These are phyloP conservation scores for Pitangus sulphuratus DNA, from an alignment of 2,797 vertebrate genomes.

Conservation along the genomic window DNA sequence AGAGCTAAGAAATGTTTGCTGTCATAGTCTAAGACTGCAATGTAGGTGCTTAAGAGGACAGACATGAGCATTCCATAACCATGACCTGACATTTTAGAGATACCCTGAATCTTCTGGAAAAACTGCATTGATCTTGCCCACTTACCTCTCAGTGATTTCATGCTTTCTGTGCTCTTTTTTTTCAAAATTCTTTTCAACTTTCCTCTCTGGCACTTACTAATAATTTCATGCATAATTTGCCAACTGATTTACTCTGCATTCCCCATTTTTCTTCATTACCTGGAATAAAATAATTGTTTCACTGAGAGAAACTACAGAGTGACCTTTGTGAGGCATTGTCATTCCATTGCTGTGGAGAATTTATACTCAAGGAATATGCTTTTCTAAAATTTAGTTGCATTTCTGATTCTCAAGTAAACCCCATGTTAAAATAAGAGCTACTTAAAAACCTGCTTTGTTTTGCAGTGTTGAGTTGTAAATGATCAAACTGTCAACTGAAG, in stretches of 20 bases:
- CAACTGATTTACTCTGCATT: background rate
- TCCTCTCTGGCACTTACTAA: background rate
- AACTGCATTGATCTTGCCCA: background rate
- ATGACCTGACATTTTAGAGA: background rate
- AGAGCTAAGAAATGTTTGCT: background rate
- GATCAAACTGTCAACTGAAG: background rate
- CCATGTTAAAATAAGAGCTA: background rate
- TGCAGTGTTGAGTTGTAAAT: background rate
- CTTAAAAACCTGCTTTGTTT: background rate
- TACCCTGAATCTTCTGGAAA: background rate
- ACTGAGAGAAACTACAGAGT: background rate
- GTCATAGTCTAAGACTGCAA: background rate
- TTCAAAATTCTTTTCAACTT: background rate
- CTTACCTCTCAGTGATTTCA: background rate
- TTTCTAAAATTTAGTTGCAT: background rate
- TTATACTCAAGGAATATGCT: background rate
- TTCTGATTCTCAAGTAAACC: background rate
- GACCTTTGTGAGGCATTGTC: background rate
- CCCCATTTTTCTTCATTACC: background rate
- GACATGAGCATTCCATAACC: background rate
- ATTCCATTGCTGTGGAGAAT: background rate
- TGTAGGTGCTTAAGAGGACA: background rate
- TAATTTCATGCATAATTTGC: background rate
- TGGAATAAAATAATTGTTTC: background rate
- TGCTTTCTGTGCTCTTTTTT: background rate